phyloP scores from a whole-genome alignment of 2,797 vertebrate species.

The Oreonectes daqikongensis region DNA sequence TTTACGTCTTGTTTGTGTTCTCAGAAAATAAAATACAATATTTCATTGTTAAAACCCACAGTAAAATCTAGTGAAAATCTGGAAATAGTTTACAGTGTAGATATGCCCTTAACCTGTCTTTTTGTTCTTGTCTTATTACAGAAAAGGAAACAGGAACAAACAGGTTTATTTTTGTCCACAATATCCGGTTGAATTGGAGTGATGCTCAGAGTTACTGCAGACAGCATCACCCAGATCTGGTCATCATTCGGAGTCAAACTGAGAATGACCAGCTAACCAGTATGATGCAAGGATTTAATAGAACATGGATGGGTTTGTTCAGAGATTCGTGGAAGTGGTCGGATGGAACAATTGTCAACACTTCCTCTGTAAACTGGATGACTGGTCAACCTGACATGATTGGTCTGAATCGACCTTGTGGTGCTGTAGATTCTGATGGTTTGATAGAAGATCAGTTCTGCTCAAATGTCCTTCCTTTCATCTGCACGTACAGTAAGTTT shows the following conservation, averaged over 20 bases:
- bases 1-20: too few species aligned
- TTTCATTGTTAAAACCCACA: too few species aligned
- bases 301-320: constrained; percentile 4
- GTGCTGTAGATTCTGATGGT: neutral
- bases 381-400: too few species aligned
- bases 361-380: neutral
- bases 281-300: fast-evolving
- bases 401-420: constrained; percentile 1
- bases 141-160: neutral
- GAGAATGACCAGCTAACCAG: neutral
- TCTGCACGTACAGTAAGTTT: constrained; percentile 15
- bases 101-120: too few species aligned
- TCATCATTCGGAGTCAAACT: neutral
- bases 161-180: neutral
- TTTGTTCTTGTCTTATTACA: neutral
- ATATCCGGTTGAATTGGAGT: neutral
- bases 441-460: neutral
- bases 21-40: too few species aligned
- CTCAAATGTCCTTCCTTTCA: neutral
- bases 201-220: neutral
- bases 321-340: too few species aligned
- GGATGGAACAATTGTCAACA: constrained; percentile 1
- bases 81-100: too few species aligned
- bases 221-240: too few species aligned
- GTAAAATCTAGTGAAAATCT: too few species aligned